A percentile compares a stretch with the other conserved stretches of the same genome.
Conservation (phyloP, 2,113 vertebrate genomes). For the Chamaetylas fuelleborni region DNA sequence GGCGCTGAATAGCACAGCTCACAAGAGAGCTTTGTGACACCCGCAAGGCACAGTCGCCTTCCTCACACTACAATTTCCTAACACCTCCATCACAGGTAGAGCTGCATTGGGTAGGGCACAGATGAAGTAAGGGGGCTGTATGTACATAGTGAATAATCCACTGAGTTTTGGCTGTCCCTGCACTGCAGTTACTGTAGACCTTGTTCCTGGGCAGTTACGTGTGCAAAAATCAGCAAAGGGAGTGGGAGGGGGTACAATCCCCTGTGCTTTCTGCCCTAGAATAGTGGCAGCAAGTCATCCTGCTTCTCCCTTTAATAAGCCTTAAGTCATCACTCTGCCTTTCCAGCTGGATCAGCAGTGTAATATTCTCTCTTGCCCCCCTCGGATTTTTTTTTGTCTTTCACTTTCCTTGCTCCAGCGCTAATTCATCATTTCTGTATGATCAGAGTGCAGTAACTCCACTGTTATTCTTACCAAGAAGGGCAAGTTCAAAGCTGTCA, state of each 20-base stretch:
- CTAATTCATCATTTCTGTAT: neutral
- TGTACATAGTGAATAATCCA: neutral
- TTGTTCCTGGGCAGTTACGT: fast-evolving
- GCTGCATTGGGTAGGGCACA: neutral
- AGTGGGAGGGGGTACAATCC: neutral
- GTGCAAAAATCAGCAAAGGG: neutral
- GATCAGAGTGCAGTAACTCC: neutral
- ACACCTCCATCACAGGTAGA: neutral
- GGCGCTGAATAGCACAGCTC: neutral
- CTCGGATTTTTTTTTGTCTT: neutral
- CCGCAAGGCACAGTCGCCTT: neutral
- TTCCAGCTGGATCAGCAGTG: neutral
- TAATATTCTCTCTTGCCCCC: neutral
- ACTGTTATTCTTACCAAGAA: neutral
- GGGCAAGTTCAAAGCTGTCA: neutral
- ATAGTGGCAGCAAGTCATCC: neutral
- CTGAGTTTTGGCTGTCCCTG: neutral
- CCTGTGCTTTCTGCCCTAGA: neutral
- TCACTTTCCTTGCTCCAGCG: neutral
- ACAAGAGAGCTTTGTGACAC: neutral
- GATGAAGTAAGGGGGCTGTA: neutral
- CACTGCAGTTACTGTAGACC: neutral
- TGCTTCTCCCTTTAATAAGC: neutral
- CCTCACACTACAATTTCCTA: neutral
- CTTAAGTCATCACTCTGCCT: neutral